Evolutionary conservation across 2,113 vertebrate genomes (phyloP).

Genomic region (Bathybates hornii): DNA sequence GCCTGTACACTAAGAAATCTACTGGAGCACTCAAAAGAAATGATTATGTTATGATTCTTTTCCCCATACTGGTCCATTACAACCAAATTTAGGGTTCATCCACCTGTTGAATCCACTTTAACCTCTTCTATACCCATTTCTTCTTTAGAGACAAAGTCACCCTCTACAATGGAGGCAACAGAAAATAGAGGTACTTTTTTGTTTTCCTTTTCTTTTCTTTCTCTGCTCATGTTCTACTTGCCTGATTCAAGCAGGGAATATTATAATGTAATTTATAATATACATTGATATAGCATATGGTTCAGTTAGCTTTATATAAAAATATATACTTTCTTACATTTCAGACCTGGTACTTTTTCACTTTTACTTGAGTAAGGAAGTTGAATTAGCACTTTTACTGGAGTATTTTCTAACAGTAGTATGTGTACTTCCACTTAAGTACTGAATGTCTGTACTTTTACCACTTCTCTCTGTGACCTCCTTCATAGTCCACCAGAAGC

Average conservation of each 20-base stretch:
- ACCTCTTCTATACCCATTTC: background rate
- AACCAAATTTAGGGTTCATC: background rate
- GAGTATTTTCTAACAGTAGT: background rate
- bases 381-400: background rate
- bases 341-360: background rate
- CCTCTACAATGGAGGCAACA: background rate
- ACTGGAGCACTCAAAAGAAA: background rate
- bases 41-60: background rate
- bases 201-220: background rate
- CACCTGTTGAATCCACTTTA: background rate
- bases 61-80: background rate
- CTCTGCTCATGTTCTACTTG: background rate
- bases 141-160: background rate
- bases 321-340: background rate
- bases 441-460: background rate
- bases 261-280: background rate
- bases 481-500: background rate
- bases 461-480: background rate
- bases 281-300: background rate
- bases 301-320: background rate
- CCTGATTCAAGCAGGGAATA: background rate
- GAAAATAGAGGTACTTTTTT: background rate
- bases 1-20: background rate
- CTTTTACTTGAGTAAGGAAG: background rate
- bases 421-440: background rate